Base-by-base conservation (phyloP, 2,888 invertebrate genomes). In the Amphipyra tragopoginis region DNA sequence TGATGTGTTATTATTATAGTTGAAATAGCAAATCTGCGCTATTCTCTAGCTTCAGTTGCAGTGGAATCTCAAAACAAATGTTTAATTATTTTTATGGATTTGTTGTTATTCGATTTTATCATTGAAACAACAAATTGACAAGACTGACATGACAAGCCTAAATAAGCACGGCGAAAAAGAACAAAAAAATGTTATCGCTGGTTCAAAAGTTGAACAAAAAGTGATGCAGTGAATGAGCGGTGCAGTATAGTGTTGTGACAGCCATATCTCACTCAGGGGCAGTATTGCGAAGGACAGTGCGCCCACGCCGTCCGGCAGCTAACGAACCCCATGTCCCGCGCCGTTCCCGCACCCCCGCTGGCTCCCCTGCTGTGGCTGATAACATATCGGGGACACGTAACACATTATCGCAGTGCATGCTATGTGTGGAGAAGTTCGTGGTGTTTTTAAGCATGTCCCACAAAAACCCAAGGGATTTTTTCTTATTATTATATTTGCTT, bases 201-300 rank as follows among this genome's bases (percentile, higher is more conserved):
- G 53, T 70, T 60, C 51, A 68, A 67, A 67, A 56, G 38, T 62
- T 36, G 44, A 50, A 75, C 58, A 77, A 72, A 72, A 75, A 65
- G 55, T 48, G 39, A 44, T 58, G 63, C 62, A 64, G 51, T 50
- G n/a, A n/a, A n/a, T n/a, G n/a, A n/a, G n/a, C n/a, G 59, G 83
- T 84, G 79, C 80, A 77, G 75, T 54, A 82, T 80, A 84, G 80
- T 87, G 83, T 85, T 85, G 81, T 90, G 88, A 86, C 86, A 86
- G 75, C 64, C 82, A 43, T 67, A 77, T 61, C 55, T 56, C 54
- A 62, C 84, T 83, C 86, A 87, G 87, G 88, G 88, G 87, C 89
- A 89, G 84, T 85, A 83, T 82, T 86, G 87, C 86, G 92, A 93
- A 92, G 93, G 93, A 90, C 93, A 89, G 77, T 82, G 77, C 88